Evolutionary conservation across 1,140 invertebrate species (phyloP), one percentile per base, ranked within the genome.

Genomic region (Atta cephalotes): DNA sequence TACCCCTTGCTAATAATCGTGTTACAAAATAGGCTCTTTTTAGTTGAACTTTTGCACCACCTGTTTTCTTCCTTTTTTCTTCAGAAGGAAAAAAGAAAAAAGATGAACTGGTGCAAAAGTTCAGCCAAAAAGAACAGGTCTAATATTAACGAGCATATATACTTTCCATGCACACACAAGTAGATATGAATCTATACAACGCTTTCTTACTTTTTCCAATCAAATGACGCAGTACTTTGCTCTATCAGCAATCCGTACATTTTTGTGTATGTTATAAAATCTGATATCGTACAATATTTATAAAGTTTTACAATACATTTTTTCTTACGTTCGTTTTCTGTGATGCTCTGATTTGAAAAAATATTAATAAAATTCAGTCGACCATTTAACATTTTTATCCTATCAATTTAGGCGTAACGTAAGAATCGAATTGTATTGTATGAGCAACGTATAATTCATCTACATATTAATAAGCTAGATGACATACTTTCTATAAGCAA

Each of bases 261-360:
- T 70, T 86, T 63, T 77, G 35, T 77, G 35, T 28, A 35, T 71
- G 85, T 86, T 78, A 58, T 88, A 82, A 87, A 91, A 88, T 86
- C 45, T 88, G 49, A 6, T 89, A 92, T 92, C 81, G 68, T 92
- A 93, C 89, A 92, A 31, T 92, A 90, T 92, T 89, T 87, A 87
- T 90, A 88, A 70, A 88, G 79, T 70, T 72, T 58, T 80, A 87
- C 31, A 84, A 56, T 60, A 56, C 1, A 74, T 65, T 31, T 21
- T 79, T 60, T 53, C 2, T 74, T 88, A 87, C 76, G 71, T 87
- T 21, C 51, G 39, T 87, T 87, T 74, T 63, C 71, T 77, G 77
- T 78, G 58, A 79, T 84, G 70, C 35, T 39, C 35, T 31, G 39
- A 66, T 77, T 25, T 14, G 25, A 9, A 49, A 53, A 77, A 58